phyloP scores from a whole-genome alignment of 2,797 vertebrate genomes.

The Aeoliscus strigatus region DNA sequence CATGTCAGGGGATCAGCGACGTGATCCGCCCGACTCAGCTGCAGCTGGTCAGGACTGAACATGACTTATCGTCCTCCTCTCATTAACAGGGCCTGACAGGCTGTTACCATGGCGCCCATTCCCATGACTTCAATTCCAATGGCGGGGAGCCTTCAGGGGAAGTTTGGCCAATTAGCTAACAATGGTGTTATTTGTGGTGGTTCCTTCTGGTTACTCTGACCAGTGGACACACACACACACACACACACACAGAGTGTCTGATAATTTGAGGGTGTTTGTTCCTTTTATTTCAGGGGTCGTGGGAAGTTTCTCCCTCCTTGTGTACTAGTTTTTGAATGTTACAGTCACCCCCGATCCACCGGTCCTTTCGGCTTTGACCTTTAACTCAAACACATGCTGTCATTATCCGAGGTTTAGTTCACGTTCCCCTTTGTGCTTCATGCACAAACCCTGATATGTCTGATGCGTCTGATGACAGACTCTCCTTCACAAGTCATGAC shows the following conservation, averaged over 20 bases:
- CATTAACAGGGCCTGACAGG: constrained; percentile 30
- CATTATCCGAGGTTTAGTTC: too few relatives aligned
- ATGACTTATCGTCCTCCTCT: constrained; percentile 21
- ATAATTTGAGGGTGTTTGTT: constrained; percentile 1
- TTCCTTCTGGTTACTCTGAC: constrained; percentile 33
- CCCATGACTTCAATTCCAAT: constrained; percentile 32
- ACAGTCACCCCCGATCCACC: too few relatives aligned
- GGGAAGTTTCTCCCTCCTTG: too few relatives aligned
- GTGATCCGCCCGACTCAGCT: constrained; percentile 4
- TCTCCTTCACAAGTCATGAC: too few relatives aligned
- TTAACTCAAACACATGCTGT: too few relatives aligned
- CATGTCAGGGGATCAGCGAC: constrained; percentile 1
- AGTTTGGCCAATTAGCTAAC: constrained; percentile 54
- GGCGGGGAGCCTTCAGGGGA: constrained; percentile 36
- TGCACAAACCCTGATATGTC: too few relatives aligned
- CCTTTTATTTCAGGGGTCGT: constrained; percentile 1
- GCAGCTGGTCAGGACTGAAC: constrained; percentile 8
- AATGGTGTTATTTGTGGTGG: constrained; percentile 49
- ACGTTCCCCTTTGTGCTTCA: too few relatives aligned
- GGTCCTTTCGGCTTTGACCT: too few relatives aligned
- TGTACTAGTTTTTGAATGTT: too few relatives aligned
- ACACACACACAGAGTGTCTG: constrained; percentile 5
- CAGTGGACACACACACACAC: constrained; percentile 6
- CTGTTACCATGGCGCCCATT: constrained; percentile 32
- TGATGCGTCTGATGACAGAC: too few relatives aligned